Conservation (phyloP, 2,888 invertebrate genomes). For the Zootermopsis nevadensis region DNA sequence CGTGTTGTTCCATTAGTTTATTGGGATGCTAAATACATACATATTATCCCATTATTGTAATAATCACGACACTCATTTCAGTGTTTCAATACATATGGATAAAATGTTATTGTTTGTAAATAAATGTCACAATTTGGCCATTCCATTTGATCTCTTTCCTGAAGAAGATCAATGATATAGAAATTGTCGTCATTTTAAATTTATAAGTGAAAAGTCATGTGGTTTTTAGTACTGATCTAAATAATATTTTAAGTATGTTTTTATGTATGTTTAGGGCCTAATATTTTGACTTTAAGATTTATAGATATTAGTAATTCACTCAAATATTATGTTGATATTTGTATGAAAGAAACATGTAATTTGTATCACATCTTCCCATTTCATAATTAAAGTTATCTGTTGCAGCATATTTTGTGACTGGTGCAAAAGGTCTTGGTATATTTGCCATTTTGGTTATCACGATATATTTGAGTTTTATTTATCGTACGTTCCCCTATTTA, state of each 20-base stretch:
- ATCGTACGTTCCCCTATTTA: too few species aligned
- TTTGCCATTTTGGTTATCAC: too few species aligned
- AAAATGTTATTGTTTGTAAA: slow-evolving; percentile 36
- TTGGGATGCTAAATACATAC: neutral
- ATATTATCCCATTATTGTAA: slow-evolving; percentile 26
- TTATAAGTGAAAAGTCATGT: neutral
- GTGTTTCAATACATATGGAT: slow-evolving; percentile 31
- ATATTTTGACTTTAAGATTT: neutral
- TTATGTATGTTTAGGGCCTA: slow-evolving; percentile 18
- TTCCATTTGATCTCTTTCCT: slow-evolving; percentile 19
- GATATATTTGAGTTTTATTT: too few species aligned
- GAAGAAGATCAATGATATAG: neutral
- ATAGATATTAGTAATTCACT: neutral
- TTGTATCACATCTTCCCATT: slow-evolving; percentile 25
- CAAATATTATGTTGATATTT: slow-evolving; percentile 21
- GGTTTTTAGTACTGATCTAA: slow-evolving; percentile 14
- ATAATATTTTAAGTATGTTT: slow-evolving; percentile 11
- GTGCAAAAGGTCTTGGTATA: neutral
- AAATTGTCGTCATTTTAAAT: slow-evolving; percentile 7
- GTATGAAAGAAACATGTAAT: slow-evolving; percentile 25
- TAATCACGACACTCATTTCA: slow-evolving; percentile 25
- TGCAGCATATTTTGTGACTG: slow-evolving; percentile 30
- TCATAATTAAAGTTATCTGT: slow-evolving; percentile 22
- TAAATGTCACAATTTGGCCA: slow-evolving; percentile 39
- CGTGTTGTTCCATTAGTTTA: slow-evolving; percentile 20